phyloP scores from a whole-genome alignment of 2,113 vertebrate species.

The Rhea pennata region DNA sequence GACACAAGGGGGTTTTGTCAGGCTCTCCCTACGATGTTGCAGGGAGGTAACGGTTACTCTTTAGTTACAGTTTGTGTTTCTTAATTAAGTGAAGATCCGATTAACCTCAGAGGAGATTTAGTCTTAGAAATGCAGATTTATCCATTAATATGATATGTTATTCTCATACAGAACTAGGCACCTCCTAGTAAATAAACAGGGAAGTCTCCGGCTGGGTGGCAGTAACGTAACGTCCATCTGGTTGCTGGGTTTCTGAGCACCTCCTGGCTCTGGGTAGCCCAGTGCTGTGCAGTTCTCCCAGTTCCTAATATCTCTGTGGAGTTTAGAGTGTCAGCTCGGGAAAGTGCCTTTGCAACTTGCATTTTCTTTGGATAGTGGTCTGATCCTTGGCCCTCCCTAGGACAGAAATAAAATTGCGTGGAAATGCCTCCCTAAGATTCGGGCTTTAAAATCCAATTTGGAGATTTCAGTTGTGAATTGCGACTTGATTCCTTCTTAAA shows the following conservation, averaged over 20 bases:
- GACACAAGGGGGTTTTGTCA: neutral
- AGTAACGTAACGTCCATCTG: neutral
- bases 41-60: neutral
- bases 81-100: neutral
- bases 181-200: neutral
- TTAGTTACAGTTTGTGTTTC: neutral
- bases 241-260: neutral
- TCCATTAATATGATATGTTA: neutral
- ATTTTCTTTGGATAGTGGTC: constrained; percentile 48
- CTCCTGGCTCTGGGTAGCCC: neutral
- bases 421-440: neutral
- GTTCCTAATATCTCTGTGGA: neutral
- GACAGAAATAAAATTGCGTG: constrained; percentile 41
- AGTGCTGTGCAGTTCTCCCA: neutral
- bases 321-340: neutral
- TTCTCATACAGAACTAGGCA: neutral
- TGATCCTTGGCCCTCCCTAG: neutral
- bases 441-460: constrained; percentile 47
- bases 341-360: neutral
- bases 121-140: neutral
- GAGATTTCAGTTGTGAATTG: constrained; percentile 48
- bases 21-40: neutral
- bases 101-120: neutral
- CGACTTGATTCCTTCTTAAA: constrained; percentile 25
- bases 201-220: neutral